Conservation (phyloP, 2,797 vertebrate genomes). For the Chromobotia macracanthus region DNA sequence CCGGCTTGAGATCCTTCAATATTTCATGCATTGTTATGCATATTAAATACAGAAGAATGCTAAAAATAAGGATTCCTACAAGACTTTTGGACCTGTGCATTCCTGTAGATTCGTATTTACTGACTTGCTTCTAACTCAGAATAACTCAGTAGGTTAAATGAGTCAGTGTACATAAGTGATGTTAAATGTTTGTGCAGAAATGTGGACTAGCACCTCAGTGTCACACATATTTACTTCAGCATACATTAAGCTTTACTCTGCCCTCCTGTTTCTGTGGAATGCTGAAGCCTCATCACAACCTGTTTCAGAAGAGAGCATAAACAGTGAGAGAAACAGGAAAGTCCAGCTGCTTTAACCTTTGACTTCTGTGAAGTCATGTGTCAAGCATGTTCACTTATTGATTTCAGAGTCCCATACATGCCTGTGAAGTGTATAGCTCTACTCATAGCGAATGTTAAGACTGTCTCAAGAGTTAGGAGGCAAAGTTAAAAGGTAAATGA, state of each 20-base stretch:
- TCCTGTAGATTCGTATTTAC: no score
- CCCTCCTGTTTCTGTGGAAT: neutral
- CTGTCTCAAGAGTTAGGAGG: neutral
- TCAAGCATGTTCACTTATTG: constrained; percentile 45
- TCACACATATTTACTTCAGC: neutral
- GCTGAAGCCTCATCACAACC: neutral
- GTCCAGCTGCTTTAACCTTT: constrained; percentile 44
- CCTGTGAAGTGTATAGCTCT: neutral
- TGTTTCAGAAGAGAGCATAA: constrained; percentile 23
- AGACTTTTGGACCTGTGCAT: neutral
- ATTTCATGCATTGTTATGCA: neutral
- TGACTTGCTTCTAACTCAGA: no score
- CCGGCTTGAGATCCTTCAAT: neutral
- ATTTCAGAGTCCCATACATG: constrained; percentile 29
- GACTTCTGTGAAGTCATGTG: constrained; percentile 45
- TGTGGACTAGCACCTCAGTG: neutral
- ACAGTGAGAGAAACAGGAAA: constrained; percentile 33
- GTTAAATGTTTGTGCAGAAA: constrained; percentile 17
- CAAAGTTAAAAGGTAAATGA: neutral
- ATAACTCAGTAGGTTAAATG: neutral
- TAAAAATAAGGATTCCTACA: no score
- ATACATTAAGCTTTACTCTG: constrained; percentile 2
- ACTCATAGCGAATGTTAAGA: neutral
- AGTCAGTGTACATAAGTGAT: neutral
- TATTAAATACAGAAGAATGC: no score